Conservation (phyloP, 2,113 vertebrate species). For the Excalfactoria chinensis region DNA sequence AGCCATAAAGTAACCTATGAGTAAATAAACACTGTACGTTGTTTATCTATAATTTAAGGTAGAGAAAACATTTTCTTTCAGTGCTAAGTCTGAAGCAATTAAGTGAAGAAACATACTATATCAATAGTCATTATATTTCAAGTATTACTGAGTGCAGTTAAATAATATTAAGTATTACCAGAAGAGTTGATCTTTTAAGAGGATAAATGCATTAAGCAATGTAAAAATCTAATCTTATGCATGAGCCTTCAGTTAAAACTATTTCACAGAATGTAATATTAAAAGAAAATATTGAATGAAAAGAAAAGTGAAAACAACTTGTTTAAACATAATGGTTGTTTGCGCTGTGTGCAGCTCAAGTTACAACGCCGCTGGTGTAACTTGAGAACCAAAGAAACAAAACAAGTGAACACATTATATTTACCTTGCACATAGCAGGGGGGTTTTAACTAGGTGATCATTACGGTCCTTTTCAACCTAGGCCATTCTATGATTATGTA, state of each 20-base stretch:
- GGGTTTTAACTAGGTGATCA: too few species aligned
- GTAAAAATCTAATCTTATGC: background rate
- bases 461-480: too few species aligned
- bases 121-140: background rate
- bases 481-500: background rate
- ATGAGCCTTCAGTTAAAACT: background rate
- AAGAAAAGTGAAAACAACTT: background rate
- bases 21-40: background rate
- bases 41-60: background rate
- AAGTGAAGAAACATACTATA: background rate
- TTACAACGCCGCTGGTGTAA: background rate
- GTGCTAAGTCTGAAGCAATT: background rate
- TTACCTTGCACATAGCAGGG: too few species aligned
- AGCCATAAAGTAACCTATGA: background rate
- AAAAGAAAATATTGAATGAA: background rate
- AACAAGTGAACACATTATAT: background rate
- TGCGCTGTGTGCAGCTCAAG: background rate
- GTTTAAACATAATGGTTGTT: background rate
- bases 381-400: background rate
- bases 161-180: background rate
- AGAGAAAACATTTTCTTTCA: background rate
- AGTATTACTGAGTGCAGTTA: background rate
- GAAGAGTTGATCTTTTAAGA: background rate
- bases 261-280: background rate
- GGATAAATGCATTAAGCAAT: background rate